phyloP scores from a whole-genome alignment of 1,140 invertebrate genomes.

The Plutomurus gul region DNA sequence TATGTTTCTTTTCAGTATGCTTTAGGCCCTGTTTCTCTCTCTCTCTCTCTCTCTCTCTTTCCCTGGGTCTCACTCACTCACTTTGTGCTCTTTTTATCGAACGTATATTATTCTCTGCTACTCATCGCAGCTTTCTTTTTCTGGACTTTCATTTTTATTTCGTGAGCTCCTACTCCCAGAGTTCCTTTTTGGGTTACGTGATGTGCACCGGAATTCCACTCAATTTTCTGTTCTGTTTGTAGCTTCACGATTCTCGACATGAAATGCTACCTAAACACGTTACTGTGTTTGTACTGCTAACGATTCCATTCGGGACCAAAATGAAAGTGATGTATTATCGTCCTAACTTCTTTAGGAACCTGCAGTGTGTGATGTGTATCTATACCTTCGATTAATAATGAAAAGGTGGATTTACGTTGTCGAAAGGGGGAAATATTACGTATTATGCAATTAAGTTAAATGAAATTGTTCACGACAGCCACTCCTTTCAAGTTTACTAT shows the following conservation, averaged over 20 bases:
- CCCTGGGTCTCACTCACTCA: not conserved
- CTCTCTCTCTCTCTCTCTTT: not conserved
- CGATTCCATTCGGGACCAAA: too few species aligned
- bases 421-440: too few species aligned
- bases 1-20: not conserved
- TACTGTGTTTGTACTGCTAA: too few species aligned
- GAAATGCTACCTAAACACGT: too few species aligned
- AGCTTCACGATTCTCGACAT: not conserved
- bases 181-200: not conserved
- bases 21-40: not conserved
- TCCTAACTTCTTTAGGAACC: too few species aligned
- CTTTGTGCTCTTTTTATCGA: not conserved
- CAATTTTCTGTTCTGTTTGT: not conserved
- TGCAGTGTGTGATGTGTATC: too few species aligned
- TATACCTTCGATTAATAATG: too few species aligned
- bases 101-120: not conserved
- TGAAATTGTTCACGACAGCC: too few species aligned
- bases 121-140: not conserved
- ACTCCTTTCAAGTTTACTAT: too few species aligned
- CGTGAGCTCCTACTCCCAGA: not conserved
- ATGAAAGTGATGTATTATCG: too few species aligned
- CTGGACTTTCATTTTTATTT: not conserved
- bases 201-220: slow-evolving; percentile 12
- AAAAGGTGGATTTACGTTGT: too few species aligned
- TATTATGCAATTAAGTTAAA: too few species aligned